Percentiles rank a stretch among this genome's conserved stretches.
Evolutionary conservation across 2,113 vertebrate genomes (phyloP).

Genomic region (Craseonycteris thonglongyai): DNA sequence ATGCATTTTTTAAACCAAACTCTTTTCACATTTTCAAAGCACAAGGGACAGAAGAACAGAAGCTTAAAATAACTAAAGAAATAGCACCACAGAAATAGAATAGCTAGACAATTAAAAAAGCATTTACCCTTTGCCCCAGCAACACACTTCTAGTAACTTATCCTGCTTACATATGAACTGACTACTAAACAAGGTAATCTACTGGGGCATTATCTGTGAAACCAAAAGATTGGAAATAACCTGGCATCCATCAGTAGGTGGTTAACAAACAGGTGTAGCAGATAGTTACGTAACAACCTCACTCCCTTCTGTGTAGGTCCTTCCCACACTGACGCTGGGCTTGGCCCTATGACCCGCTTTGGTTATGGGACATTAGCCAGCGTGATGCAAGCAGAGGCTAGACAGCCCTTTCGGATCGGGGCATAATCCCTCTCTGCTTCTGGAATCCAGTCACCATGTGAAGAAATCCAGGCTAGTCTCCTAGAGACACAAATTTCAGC

Average conservation of each 20-base stretch:
- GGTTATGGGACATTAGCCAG: neutral
- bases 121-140: neutral
- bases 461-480: neutral
- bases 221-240: neutral
- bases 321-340: neutral
- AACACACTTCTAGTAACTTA: neutral
- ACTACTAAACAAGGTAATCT: neutral
- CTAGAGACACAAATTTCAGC: neutral
- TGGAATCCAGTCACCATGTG: neutral
- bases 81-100: neutral
- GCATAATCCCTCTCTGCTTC: neutral
- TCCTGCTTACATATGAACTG: neutral
- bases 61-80: slow-evolving; percentile 34
- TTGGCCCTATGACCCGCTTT: neutral
- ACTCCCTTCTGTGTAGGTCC: neutral
- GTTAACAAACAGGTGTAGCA: fast-evolving
- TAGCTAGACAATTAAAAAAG: neutral
- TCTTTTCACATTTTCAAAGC: slow-evolving; percentile 26
- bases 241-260: neutral
- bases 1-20: slow-evolving; percentile 17
- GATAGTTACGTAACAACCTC: neutral
- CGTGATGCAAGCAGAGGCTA: fast-evolving
- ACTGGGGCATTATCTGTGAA: neutral
- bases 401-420: neutral
- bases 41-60: neutral